These are phyloP conservation scores for Cepaea hortensis DNA, from an alignment of 2,888 invertebrate genomes.

Conservation along the genomic window DNA sequence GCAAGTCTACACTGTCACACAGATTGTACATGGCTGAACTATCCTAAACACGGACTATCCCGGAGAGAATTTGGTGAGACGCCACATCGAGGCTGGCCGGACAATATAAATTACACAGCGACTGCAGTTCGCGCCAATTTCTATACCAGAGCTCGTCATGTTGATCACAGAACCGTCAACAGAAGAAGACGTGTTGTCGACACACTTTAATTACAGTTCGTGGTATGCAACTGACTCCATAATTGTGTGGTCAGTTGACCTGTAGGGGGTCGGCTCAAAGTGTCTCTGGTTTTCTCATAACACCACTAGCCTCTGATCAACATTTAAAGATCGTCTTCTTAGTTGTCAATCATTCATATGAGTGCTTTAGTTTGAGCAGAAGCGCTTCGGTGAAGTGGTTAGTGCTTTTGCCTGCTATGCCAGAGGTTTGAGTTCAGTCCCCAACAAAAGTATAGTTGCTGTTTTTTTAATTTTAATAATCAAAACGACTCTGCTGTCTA, in stretches of 20 bases:
- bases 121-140: neutral
- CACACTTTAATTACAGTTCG: neutral
- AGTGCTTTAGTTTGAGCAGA: neutral
- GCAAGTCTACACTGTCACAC: no score
- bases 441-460: no score
- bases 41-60: no score
- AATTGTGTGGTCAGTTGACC: constrained; percentile 2
- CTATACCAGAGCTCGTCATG: neutral
- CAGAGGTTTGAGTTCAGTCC: no score
- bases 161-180: neutral
- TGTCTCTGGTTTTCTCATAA: no score
- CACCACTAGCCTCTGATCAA: no score
- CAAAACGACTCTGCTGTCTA: no score
- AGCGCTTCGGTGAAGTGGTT: no score
- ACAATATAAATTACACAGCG: neutral
- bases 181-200: neutral
- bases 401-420: no score
- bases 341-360: neutral
- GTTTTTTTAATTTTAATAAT: no score
- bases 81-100: neutral
- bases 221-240: neutral
- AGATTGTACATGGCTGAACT: no score
- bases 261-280: neutral
- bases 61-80: neutral
- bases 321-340: no score